These are phyloP conservation scores for Parnassius mnemosyne DNA, from an alignment of 2,888 invertebrate species.

Conservation along the genomic window DNA sequence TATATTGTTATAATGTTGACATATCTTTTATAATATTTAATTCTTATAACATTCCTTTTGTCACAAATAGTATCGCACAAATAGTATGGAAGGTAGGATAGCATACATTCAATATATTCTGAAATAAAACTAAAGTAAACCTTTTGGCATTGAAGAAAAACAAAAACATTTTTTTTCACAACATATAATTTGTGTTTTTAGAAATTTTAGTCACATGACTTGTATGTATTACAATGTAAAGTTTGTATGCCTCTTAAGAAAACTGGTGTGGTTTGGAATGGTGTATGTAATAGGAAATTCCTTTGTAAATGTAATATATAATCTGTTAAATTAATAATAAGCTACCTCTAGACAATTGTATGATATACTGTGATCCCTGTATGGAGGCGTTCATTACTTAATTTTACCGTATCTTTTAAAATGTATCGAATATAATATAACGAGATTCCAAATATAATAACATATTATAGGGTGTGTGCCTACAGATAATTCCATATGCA, in stretches of 20 bases:
- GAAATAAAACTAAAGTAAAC: no score
- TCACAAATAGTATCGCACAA: slow-evolving; percentile 9
- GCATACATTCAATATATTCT: no score
- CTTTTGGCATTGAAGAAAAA: no score
- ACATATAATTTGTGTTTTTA: no score
- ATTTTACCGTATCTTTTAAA: slow-evolving; percentile 7
- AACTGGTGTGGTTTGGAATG: no score
- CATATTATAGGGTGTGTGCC: neutral
- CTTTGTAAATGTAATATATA: no score
- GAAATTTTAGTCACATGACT: no score
- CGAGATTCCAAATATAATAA: neutral
- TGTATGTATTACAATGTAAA: no score
- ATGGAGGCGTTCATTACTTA: slow-evolving; percentile 17
- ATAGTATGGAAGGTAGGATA: neutral
- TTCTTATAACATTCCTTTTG: slow-evolving; percentile 18
- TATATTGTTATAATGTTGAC: no score
- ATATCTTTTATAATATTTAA: neutral
- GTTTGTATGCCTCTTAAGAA: no score
- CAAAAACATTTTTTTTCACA: no score
- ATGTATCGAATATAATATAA: slow-evolving; percentile 2
- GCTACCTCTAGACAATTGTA: slow-evolving; percentile 5
- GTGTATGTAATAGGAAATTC: no score
- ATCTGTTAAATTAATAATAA: neutral
- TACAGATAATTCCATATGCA: neutral
- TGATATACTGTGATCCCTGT: slow-evolving; percentile 2